Conservation (phyloP, 1,140 invertebrate genomes). For the Coptotermes formosanus region DNA sequence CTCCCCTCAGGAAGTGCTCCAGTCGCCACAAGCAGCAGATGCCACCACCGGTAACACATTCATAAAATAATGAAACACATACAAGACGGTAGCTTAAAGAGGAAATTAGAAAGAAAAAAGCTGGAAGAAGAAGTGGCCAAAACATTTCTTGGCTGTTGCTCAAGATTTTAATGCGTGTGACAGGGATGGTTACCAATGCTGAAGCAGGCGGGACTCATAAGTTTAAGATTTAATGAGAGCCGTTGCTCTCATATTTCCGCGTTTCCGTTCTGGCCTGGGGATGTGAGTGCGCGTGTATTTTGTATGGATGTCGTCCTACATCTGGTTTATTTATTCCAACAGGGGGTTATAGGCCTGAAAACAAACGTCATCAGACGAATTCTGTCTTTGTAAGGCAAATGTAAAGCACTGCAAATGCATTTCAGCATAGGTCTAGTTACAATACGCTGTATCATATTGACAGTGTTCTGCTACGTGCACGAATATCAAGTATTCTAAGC, state of each 20-base stretch:
- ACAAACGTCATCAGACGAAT: too few relatives aligned
- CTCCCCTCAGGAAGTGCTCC: not conserved
- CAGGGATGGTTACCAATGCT: not conserved
- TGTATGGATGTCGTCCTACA: too few relatives aligned
- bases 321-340: too few relatives aligned
- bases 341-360: too few relatives aligned
- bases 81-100: not conserved
- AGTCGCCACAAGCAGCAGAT: not conserved
- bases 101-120: not conserved
- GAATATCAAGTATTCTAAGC: too few relatives aligned
- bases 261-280: not conserved
- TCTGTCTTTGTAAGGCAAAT: too few relatives aligned
- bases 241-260: not conserved
- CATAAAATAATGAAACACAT: not conserved
- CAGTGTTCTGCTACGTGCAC: too few relatives aligned
- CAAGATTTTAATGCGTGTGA: slow-evolving; percentile 5
- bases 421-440: too few relatives aligned
- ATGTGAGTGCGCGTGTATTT: not conserved
- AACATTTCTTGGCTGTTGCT: not conserved
- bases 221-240: not conserved
- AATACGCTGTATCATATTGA: too few relatives aligned
- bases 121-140: not conserved
- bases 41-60: not conserved
- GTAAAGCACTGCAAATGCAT: too few relatives aligned
- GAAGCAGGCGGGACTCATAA: not conserved